These are phyloP conservation scores for Nansenia antarctica DNA, from an alignment of 2,113 vertebrate genomes.

Conservation along the genomic window DNA sequence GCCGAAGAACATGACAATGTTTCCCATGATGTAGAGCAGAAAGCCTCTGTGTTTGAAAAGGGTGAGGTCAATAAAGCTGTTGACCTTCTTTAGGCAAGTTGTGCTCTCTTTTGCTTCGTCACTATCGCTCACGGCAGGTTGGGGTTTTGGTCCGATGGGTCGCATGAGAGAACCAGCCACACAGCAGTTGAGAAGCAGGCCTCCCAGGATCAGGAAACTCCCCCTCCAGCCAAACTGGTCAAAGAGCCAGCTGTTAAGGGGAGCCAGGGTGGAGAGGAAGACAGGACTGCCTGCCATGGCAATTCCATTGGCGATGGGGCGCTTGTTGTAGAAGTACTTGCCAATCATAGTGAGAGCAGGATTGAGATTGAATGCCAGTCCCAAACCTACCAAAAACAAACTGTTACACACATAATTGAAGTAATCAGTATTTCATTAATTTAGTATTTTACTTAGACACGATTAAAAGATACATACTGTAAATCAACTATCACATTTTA, in stretches of 20 bases:
- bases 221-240: conserved; percentile 92
- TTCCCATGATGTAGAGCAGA: conserved; percentile 89
- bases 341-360: conserved; percentile 98
- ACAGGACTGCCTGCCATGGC: conserved; percentile 98
- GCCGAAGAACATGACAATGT: conserved; percentile 94
- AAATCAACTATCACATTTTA: too few species aligned
- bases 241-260: conserved; percentile 90
- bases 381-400: conserved; percentile 84
- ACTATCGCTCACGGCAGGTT: conserved; percentile 58
- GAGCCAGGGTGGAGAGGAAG: conserved; percentile 91
- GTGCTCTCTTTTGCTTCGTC: conserved; percentile 65
- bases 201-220: conserved; percentile 94
- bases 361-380: conserved; percentile 95
- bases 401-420: too few species aligned
- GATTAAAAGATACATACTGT: too few species aligned
- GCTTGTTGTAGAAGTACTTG: conserved; percentile 92
- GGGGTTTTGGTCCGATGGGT: conserved; percentile 87
- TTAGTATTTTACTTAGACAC: too few species aligned
- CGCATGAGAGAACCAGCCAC: conserved; percentile 95
- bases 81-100: conserved; percentile 77
- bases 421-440: too few species aligned
- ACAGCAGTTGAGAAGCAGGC: conserved; percentile 91
- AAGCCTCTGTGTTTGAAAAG: conserved; percentile 95
- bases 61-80: conserved; percentile 89
- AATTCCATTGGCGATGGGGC: conserved; percentile 94